Conservation (phyloP, 2,888 invertebrate species). For the Isotomurus palustris region DNA sequence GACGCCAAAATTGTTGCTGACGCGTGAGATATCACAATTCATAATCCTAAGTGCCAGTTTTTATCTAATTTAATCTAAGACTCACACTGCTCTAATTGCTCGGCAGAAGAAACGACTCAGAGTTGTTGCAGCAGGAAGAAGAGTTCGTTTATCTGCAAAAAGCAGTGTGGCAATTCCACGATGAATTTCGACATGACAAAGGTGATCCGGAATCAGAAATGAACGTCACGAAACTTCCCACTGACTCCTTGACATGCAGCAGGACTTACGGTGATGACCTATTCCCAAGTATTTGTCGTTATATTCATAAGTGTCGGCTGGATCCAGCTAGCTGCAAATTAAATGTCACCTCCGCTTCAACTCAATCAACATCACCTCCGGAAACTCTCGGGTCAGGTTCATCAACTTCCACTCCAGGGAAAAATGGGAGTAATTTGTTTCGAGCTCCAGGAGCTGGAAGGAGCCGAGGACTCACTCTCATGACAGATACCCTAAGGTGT, state of each 20-base stretch:
- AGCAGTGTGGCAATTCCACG: constrained; percentile 42
- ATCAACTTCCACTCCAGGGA: constrained; percentile 21
- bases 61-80: background rate
- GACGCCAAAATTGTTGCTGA: constrained; percentile 18
- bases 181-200: constrained; percentile 25
- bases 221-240: constrained; percentile 21
- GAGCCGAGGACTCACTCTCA: constrained; percentile 42
- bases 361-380: constrained; percentile 17
- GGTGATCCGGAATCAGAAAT: constrained; percentile 22
- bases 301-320: constrained; percentile 35
- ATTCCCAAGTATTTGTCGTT: constrained; percentile 37
- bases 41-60: background rate
- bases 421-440: constrained; percentile 29
- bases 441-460: constrained; percentile 42
- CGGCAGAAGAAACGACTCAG: constrained; percentile 25
- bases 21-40: constrained; percentile 15
- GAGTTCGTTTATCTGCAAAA: constrained; percentile 44
- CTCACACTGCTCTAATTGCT: background rate
- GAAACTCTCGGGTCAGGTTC: constrained; percentile 13
- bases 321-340: constrained; percentile 31
- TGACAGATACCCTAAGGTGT: constrained; percentile 44
- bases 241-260: constrained; percentile 36
- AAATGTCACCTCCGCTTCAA: constrained; percentile 13
- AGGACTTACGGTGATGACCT: constrained; percentile 40
- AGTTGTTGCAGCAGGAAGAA: constrained; percentile 40